Base-by-base conservation (phyloP, 2,113 vertebrate species). In the Pampusana beccarii region DNA sequence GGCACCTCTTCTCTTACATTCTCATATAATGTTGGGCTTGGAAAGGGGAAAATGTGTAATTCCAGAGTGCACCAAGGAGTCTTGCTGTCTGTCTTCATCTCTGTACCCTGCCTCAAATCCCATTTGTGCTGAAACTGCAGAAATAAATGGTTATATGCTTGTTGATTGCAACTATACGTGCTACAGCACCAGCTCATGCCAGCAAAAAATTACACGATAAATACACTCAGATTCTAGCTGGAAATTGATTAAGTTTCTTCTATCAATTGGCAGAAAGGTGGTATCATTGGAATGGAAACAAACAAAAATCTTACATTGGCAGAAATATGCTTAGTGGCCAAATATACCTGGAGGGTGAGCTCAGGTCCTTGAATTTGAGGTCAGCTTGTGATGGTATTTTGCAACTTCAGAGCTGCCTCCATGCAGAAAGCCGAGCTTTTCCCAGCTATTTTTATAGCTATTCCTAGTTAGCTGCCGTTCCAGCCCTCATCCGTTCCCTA, bases 21-120 rank as follows among this genome's bases (percentile, higher is more conserved):
- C 21, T 88, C 0, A 0, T 57, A 14, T 31, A 82, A 72, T 33
- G 4, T 6, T 1, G 0, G n/a, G 5, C 4, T 65, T 75, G 15
- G 11, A 73, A 12, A 60, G 13, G 4, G 16, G 21, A 20, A 84
- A 84, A 61, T 25, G 3, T 31, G 8, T 15, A 21, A 44, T 60
- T 86, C 57, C 60, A 80, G 38, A 95, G 11, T 10, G 2, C 28
- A 81, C 13, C 28, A 85, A 81, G 3, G 7, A 93, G 62, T 65
- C 62, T 70, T 61, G 1, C 1, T 58, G 9, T 48, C 44, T 66
- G 16, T 75, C 42, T 73, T 86, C 13, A 48, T 89, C 42, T 74
- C 40, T 77, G 25, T 80, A 70, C 12, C 17, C 90, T 42, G 8
- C 9, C 33, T 92, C 16, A 62, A 58, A 83, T 51, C 14, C 36